A percentile compares a stretch with the other conserved stretches of the same genome.
Evolutionary conservation across 2,888 invertebrate species (phyloP).

Genomic region (Parascotia fuliginaria): DNA sequence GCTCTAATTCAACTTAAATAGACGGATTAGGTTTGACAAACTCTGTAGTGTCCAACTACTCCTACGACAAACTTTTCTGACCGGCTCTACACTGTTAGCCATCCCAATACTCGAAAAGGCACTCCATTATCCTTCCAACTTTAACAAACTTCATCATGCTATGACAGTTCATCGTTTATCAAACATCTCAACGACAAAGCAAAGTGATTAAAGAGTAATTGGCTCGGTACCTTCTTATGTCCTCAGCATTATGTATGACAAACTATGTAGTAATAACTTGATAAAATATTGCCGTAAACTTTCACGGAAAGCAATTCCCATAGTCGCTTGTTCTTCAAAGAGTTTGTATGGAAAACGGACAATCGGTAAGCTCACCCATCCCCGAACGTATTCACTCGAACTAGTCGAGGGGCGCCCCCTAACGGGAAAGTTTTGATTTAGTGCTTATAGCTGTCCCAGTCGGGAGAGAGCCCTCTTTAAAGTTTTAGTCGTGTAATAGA

Average conservation of each 20-base stretch:
- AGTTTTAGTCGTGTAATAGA: constrained; percentile 81
- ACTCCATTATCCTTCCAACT: neutral
- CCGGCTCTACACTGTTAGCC: constrained; percentile 19
- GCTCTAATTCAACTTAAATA: constrained; percentile 21
- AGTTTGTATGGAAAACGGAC: constrained; percentile 65
- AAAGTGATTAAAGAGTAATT: constrained; percentile 29
- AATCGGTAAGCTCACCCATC: constrained; percentile 60
- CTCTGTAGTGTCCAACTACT: constrained; percentile 19
- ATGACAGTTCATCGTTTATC: constrained; percentile 1
- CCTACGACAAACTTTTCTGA: constrained; percentile 17
- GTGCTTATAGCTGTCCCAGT: constrained; percentile 80
- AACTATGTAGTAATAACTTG: constrained; percentile 41
- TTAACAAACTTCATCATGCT: neutral
- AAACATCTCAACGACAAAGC: constrained; percentile 21
- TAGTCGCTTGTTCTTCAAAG: constrained; percentile 56
- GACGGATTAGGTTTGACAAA: constrained; percentile 31
- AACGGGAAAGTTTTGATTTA: constrained; percentile 84
- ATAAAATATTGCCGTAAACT: constrained; percentile 54
- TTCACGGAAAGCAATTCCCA: constrained; percentile 51
- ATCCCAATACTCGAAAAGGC: constrained; percentile 2
- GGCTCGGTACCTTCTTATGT: constrained; percentile 12
- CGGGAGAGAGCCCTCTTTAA: constrained; percentile 74
- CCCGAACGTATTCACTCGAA: constrained; percentile 71
- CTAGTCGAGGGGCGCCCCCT: constrained; percentile 65
- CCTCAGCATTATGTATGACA: constrained; percentile 29